Evolutionary conservation across 2,797 vertebrate species (phyloP), one percentile per base, ranked within the genome.

Genomic region (Morelia viridis): DNA sequence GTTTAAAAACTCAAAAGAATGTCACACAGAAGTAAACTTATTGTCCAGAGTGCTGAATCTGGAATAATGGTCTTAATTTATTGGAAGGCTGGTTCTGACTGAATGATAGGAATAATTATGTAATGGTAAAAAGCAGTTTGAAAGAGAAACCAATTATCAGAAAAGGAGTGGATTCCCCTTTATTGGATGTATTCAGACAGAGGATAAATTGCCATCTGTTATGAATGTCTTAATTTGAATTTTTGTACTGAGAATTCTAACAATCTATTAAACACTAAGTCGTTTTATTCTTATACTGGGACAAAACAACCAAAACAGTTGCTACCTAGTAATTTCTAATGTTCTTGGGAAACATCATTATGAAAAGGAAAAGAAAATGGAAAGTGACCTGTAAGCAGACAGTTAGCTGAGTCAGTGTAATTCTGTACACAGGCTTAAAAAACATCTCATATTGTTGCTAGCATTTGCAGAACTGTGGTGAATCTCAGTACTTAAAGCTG

Each of bases 311-410:
- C 87, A 35, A 92, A 94, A 65, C 9, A 83, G 1, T 46, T 92
- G 56, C 35, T 92, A 62, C 71, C 76, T 93, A 93, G 87, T 89
- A 26, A 85, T 91, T 92, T 94, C 65, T 93, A 46, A 68, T 56
- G 3, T 92, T 94, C 26, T 31, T 93, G 17, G 3, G 88, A 56
- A 91, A 17, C 53, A 85, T 60, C 84, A 19, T 80, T 87, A 41
- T 1, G 24, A 46, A 83, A 26, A 28, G 26, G 4, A 13, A 89
- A 87, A n/a, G 92, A 89, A 19, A 46, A 9, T 92, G 15, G 41
- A 92, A 94, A 2, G 3, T 91, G 85, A 22, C 26, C 22, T 92
- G 5, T 88, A 88, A 91, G 90, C 22, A 83, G 28, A 31, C 6
- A 7, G 53, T 76, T 91, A 92, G 15, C 46, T 58, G 62, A 94